Percentiles rank a stretch among this genome's conserved stretches.
These are phyloP conservation scores for Drosophila crucigera DNA, from an alignment of 2,888 invertebrate genomes.

Conservation along the genomic window DNA sequence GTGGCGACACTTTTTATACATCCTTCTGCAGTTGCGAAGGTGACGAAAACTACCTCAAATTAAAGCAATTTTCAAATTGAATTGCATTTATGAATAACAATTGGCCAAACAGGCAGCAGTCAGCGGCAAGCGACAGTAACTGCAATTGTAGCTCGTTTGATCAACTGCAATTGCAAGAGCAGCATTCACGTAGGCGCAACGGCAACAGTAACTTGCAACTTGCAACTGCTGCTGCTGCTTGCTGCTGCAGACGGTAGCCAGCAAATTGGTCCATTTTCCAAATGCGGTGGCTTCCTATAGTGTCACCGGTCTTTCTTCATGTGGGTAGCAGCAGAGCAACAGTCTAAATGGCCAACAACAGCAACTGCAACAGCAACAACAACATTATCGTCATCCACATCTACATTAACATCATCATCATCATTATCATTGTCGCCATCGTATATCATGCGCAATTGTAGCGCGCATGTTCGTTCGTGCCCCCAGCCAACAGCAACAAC, in stretches of 20 bases:
- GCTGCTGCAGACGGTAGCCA: conserved; percentile 54
- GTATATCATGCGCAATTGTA: conserved; percentile 79
- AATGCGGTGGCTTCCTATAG: conserved; percentile 69
- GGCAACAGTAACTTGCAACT: not conserved
- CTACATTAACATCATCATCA: conserved; percentile 39
- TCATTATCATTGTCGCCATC: conserved; percentile 70
- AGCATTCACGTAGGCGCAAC: conserved; percentile 46
- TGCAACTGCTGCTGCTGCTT: conserved; percentile 28
- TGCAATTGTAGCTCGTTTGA: conserved; percentile 27
- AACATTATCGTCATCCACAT: conserved; percentile 39
- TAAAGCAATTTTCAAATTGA: conserved; percentile 80
- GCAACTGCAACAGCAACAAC: conserved; percentile 7
- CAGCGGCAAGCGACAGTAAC: conserved; percentile 23
- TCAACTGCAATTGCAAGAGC: conserved; percentile 43
- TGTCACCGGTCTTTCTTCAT: conserved; percentile 15
- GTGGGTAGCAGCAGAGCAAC: conserved; percentile 47
- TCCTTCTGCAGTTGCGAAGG: conserved; percentile 35
- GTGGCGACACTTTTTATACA: conserved; percentile 6
- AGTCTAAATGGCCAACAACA: conserved; percentile 60
- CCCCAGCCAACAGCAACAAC: not conserved
- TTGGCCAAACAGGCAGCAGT: conserved; percentile 56
- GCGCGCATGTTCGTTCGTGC: conserved; percentile 52
- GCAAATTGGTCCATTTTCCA: conserved; percentile 81
- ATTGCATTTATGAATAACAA: conserved; percentile 82
- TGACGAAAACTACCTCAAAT: conserved; percentile 70